These are phyloP conservation scores for Ceratina japonica DNA, from an alignment of 1,140 invertebrate genomes.

Conservation along the genomic window DNA sequence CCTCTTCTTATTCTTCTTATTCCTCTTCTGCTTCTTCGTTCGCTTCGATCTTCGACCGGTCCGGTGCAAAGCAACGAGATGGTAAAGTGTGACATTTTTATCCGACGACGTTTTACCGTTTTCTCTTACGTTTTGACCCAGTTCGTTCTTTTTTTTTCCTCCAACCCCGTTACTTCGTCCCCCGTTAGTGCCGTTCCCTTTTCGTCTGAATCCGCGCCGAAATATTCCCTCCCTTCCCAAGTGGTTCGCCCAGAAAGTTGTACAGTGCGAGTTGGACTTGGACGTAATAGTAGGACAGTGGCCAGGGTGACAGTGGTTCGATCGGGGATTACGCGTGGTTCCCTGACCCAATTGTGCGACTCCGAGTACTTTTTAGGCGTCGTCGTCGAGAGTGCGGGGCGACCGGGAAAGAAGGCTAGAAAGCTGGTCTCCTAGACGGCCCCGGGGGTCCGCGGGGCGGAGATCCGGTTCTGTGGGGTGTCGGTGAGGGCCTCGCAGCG, in stretches of 20 bases:
- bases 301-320: constrained; percentile 20
- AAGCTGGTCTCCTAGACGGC: constrained; percentile 3
- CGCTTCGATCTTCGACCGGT: not conserved
- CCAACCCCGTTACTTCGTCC: too few species aligned
- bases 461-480: constrained; percentile 28
- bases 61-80: constrained; percentile 7
- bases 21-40: not conserved
- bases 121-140: not conserved
- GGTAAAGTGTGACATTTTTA: constrained; percentile 24
- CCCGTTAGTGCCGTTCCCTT: too few species aligned
- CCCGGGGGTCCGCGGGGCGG: not conserved
- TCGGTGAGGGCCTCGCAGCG: constrained; percentile 16
- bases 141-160: not conserved
- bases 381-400: constrained; percentile 14
- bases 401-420: constrained; percentile 18
- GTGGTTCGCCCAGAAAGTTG: not conserved
- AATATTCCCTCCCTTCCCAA: too few species aligned
- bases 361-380: constrained; percentile 32
- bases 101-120: too few species aligned
- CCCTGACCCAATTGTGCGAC: constrained; percentile 44
- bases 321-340: constrained; percentile 37
- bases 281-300: not conserved
- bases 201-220: not conserved
- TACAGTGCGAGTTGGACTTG: not conserved
- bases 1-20: constrained; percentile 10